Evolutionary conservation across 2,113 vertebrate genomes (phyloP).

Genomic region (Lasiurus borealis): DNA sequence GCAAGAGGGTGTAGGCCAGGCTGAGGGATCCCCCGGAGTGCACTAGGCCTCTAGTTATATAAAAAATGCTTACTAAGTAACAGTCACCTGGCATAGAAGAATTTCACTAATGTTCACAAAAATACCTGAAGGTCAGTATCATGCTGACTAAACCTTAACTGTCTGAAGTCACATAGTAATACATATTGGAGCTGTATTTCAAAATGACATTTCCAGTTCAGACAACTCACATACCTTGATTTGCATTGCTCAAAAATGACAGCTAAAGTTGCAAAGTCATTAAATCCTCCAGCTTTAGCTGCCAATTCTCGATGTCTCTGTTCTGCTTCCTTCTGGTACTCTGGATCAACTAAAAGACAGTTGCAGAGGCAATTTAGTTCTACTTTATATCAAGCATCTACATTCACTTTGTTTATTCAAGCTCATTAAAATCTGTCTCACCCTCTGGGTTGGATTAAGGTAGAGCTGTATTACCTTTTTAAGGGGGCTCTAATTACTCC

Average conservation of each 20-base stretch:
- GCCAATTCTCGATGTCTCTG: slow-evolving; percentile 91
- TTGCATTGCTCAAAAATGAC: slow-evolving; percentile 95
- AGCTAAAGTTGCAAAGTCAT: slow-evolving; percentile 95
- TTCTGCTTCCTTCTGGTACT: slow-evolving; percentile 95
- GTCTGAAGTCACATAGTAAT: background rate
- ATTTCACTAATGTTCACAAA: slow-evolving; percentile 45
- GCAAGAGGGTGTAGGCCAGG: too few species aligned
- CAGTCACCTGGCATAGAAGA: slow-evolving; percentile 21
- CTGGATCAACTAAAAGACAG: slow-evolving; percentile 90
- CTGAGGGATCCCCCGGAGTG: too few species aligned
- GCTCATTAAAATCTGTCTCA: slow-evolving; percentile 43
- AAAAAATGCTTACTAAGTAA: slow-evolving; percentile 5
- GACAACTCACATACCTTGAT: slow-evolving; percentile 89
- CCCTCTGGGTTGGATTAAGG: background rate
- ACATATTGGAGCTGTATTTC: background rate
- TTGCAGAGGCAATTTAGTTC: background rate
- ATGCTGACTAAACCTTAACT: background rate
- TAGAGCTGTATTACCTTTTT: background rate
- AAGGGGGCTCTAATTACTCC: background rate
- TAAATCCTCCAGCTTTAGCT: slow-evolving; percentile 90
- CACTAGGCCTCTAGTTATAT: too few species aligned
- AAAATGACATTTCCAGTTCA: slow-evolving; percentile 1
- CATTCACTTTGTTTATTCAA: background rate
- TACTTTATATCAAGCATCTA: slow-evolving; percentile 8
- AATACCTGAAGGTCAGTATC: slow-evolving; percentile 17